Base-by-base conservation (phyloP, 2,113 vertebrate genomes). In the Peucedramus taeniatus region DNA sequence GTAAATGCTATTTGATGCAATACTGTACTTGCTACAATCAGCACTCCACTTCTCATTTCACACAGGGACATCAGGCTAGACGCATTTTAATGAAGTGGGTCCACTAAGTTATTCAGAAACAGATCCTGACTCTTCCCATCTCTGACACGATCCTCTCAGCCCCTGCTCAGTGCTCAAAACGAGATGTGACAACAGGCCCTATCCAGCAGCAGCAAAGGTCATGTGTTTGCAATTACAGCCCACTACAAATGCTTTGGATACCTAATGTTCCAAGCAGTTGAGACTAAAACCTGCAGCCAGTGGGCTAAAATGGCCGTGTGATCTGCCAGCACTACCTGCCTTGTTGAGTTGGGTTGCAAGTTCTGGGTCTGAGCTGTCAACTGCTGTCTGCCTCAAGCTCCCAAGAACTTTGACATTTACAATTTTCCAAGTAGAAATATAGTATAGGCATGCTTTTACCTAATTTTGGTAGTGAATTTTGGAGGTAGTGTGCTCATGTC, bases 221-320 rank as follows among this genome's bases (percentile, higher is more conserved):
- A 49, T 10, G 10, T 47, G 54, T 63, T 64, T 96, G 90, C 78
- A 91, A 80, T 76, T 89, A 93, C 65, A 96, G 64, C 54, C 23
- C 59, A 45, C 77, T 81, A 69, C 18, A 93, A 79, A 76, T 53
- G 44, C 50, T 97, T 69, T 88, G 81, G 87, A 79, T 94, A 94
- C 37, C 95, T 80, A 50, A 85, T 49, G 83, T 74, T 94, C 68
- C 75, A 61, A 64, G 68, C 40, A 88, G 40, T 28, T 70, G 89
- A 97, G 90, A 47, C 53, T 94, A 91, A 96, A 96, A 88, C 50
- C 64, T 83, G 37, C 49, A 93, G 61, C 64, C 57, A 70, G 76
- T 23, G 76, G 31, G 71, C 64, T 70, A 22, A 69, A 60, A 40
- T 17, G 24, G 47, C 56, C 82, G 33, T 75, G 69, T 49, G 76